Percentiles rank a stretch among this genome's conserved stretches.
Conservation (phyloP, 1,140 invertebrate species). For the Pissodes strobi region DNA sequence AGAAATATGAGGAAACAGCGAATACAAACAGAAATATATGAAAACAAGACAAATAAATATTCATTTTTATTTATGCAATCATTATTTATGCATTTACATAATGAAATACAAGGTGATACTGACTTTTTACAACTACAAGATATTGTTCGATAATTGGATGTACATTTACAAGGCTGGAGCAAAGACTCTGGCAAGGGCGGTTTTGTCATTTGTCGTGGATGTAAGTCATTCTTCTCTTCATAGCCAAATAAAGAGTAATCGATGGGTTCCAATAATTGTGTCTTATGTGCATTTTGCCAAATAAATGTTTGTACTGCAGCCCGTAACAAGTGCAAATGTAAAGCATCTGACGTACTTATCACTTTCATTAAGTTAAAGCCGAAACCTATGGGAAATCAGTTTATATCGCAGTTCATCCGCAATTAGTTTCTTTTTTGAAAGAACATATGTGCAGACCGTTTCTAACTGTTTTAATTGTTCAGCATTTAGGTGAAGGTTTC, state of each 20-base stretch:
- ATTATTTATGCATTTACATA: conserved; percentile 34
- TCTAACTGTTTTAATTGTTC: conserved; percentile 30
- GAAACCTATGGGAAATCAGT: conserved; percentile 38
- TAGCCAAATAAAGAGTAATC: conserved; percentile 36
- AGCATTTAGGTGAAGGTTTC: conserved; percentile 31
- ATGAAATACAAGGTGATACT: conserved; percentile 34
- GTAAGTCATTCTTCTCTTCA: conserved; percentile 31
- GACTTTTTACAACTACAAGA: conserved; percentile 28
- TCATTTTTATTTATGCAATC: conserved; percentile 32
- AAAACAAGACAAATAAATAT: too few relatives aligned
- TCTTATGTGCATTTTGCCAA: conserved; percentile 38
- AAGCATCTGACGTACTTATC: conserved; percentile 38
- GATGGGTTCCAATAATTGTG: conserved; percentile 30
- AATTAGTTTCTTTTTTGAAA: conserved; percentile 34
- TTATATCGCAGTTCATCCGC: conserved; percentile 39
- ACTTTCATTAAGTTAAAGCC: conserved; percentile 36
- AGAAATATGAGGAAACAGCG: too few relatives aligned
- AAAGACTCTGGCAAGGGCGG: conserved; percentile 17
- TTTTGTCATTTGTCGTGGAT: too few relatives aligned
- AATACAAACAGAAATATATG: too few relatives aligned
- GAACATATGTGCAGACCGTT: conserved; percentile 31
- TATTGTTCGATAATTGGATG: conserved; percentile 28
- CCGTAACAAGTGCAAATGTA: conserved; percentile 40
- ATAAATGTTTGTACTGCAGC: conserved; percentile 37
- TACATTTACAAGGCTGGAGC: conserved; percentile 37